Percentiles rank a stretch among this genome's conserved stretches.
phyloP scores from a whole-genome alignment of 2,888 invertebrate species.

The Chelonus formosanus region DNA sequence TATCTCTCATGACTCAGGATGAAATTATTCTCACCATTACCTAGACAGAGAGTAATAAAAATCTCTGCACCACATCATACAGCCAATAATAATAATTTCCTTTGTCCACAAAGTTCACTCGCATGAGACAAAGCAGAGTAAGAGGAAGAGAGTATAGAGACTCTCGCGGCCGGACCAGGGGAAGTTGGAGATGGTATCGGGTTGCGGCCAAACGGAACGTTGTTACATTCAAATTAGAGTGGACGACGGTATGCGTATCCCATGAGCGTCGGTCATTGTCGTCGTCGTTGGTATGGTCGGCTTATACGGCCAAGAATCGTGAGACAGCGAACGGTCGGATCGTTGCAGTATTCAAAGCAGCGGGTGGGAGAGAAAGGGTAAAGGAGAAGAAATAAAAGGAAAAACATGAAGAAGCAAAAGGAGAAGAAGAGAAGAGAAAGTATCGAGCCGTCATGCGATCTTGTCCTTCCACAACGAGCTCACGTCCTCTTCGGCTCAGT shows the following conservation, averaged over 20 bases:
- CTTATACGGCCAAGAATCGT: slow-evolving; percentile 28
- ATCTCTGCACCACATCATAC: slow-evolving; percentile 10
- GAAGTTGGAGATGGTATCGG: slow-evolving; percentile 60
- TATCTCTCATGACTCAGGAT: too few relatives aligned
- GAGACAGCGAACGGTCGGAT: slow-evolving; percentile 32
- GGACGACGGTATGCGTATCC: slow-evolving; percentile 60
- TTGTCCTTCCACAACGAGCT: slow-evolving; percentile 58
- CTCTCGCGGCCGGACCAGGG: slow-evolving; percentile 1
- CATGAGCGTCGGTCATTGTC: slow-evolving; percentile 45
- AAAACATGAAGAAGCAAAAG: slow-evolving; percentile 8
- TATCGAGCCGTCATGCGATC: slow-evolving; percentile 57
- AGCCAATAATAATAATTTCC: slow-evolving; percentile 25
- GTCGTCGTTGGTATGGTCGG: slow-evolving; percentile 29
- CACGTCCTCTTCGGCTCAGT: slow-evolving; percentile 29
- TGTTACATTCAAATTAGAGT: slow-evolving; percentile 66
- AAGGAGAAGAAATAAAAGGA: slow-evolving; percentile 5
- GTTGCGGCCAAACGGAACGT: slow-evolving; percentile 63
- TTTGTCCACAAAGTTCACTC: slow-evolving; percentile 11
- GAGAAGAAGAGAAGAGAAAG: slow-evolving; percentile 34
- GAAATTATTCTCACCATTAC: not conserved
- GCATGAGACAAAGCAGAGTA: slow-evolving; percentile 1
- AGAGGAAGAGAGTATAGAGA: not conserved
- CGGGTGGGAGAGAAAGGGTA: slow-evolving; percentile 50
- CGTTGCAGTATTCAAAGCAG: slow-evolving; percentile 58
- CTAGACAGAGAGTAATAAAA: slow-evolving; percentile 1